A percentile compares a stretch with the other conserved stretches of the same genome.
Conservation (phyloP, 64 coral and sea anemone genomes). For the Montipora capricornis region DNA sequence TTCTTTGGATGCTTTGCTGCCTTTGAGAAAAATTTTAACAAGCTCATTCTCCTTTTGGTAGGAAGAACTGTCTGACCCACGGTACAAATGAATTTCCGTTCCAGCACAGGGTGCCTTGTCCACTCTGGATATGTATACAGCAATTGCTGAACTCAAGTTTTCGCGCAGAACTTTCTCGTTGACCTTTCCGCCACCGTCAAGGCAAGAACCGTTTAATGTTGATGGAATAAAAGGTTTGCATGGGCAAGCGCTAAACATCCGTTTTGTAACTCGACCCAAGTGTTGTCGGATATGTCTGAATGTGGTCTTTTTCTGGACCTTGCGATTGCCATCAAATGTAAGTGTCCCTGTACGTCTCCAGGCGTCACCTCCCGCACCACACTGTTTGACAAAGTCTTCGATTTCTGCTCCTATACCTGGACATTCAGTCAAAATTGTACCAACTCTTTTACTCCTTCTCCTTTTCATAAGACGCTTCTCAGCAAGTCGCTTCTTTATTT, state of each 20-base stretch:
- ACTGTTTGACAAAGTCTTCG: slow-evolving; percentile 56
- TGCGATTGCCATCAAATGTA: slow-evolving; percentile 8
- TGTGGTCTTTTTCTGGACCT: slow-evolving; percentile 50
- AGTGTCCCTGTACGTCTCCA: slow-evolving; percentile 44
- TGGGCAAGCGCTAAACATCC: slow-evolving; percentile 66
- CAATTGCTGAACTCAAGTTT: slow-evolving; percentile 47
- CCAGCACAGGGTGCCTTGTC: slow-evolving; percentile 49
- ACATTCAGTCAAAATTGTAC: slow-evolving; percentile 13
- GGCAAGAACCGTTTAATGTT: slow-evolving; percentile 65
- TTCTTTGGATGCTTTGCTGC: slow-evolving; percentile 34
- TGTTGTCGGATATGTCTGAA: slow-evolving; percentile 58
- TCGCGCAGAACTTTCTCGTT: slow-evolving; percentile 24
- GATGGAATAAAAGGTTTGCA: slow-evolving; percentile 60
- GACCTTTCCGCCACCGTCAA: not conserved
- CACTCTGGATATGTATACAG: slow-evolving; percentile 54
- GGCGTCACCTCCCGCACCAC: slow-evolving; percentile 39
- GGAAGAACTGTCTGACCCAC: not conserved
- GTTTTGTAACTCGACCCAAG: slow-evolving; percentile 49
- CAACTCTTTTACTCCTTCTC: slow-evolving; percentile 40
- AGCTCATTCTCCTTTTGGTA: slow-evolving; percentile 43
- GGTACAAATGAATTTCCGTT: slow-evolving; percentile 60
- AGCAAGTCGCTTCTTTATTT: slow-evolving; percentile 35
- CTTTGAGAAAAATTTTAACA: slow-evolving; percentile 68
- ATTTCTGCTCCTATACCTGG: slow-evolving; percentile 64
- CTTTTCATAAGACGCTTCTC: slow-evolving; percentile 57